Percentiles rank a stretch among this genome's conserved stretches.
Evolutionary conservation across 2,888 invertebrate species (phyloP).

Genomic region (Tetropium fuscum): DNA sequence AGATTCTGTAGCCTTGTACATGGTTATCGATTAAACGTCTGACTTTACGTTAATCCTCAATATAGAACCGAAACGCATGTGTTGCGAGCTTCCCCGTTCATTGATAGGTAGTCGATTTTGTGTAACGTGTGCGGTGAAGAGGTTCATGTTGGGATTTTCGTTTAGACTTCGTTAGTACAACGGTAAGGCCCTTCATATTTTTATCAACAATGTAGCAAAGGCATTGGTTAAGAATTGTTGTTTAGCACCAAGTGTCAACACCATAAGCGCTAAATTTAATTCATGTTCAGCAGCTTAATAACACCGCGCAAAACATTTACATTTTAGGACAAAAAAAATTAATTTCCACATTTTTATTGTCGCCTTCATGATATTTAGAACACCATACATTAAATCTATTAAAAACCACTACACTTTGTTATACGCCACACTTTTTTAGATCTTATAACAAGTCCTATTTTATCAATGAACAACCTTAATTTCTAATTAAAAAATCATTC

Average conservation of each 20-base stretch:
- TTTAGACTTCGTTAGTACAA: background rate
- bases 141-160: background rate
- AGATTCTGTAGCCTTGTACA: background rate
- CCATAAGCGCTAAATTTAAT: conserved; percentile 17
- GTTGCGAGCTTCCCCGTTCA: conserved; percentile 11
- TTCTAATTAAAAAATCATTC: too few species aligned
- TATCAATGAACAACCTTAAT: too few species aligned
- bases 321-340: too few species aligned
- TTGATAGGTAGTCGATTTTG: conserved; percentile 20
- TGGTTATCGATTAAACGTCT: background rate
- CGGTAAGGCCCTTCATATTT: background rate
- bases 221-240: conserved; percentile 1
- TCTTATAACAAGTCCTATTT: too few species aligned
- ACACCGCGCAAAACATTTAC: background rate
- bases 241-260: background rate
- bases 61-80: conserved; percentile 27
- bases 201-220: background rate
- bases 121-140: conserved; percentile 13
- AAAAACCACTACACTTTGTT: too few species aligned
- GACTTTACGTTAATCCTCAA: background rate
- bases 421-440: too few species aligned
- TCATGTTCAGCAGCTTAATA: background rate
- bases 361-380: background rate
- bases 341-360: background rate
- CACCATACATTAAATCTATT: too few species aligned